These are phyloP conservation scores for Gorsachius goisagi DNA, from an alignment of 2,113 vertebrate genomes.

Conservation along the genomic window DNA sequence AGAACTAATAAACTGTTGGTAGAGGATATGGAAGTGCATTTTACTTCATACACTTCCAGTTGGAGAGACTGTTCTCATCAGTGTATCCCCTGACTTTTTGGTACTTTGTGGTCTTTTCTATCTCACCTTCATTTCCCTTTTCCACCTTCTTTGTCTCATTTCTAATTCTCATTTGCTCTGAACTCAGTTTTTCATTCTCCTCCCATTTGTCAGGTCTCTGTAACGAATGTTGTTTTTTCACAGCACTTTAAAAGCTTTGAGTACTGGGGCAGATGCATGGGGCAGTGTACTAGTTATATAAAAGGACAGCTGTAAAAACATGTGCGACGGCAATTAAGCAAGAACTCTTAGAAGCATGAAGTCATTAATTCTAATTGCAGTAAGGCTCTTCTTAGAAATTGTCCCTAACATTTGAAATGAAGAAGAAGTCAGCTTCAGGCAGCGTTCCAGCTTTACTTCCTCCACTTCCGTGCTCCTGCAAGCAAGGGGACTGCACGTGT, in stretches of 20 bases:
- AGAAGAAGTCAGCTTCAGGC: background rate
- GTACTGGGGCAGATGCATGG: background rate
- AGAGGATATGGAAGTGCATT: background rate
- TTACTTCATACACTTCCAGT: background rate
- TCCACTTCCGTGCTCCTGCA: background rate
- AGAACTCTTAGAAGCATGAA: slow-evolving; percentile 32
- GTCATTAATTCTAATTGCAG: slow-evolving; percentile 39
- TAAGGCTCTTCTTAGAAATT: slow-evolving; percentile 38
- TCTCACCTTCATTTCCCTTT: background rate
- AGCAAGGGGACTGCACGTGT: background rate
- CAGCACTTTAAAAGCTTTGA: background rate
- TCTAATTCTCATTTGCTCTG: background rate
- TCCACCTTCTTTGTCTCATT: background rate
- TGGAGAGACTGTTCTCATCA: background rate
- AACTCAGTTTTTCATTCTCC: background rate
- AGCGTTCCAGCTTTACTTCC: background rate
- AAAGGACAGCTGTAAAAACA: slow-evolving; percentile 73
- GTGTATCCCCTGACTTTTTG: background rate
- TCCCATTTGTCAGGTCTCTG: background rate
- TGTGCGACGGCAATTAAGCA: slow-evolving; percentile 34
- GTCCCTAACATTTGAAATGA: background rate
- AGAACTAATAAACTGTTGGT: background rate
- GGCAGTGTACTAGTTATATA: slow-evolving; percentile 21
- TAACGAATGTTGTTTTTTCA: slow-evolving; percentile 19
- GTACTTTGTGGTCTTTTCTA: background rate